Percentiles rank a stretch among this genome's conserved stretches.
These are phyloP conservation scores for Galleria mellonella DNA, from an alignment of 1,140 invertebrate genomes.

Conservation along the genomic window DNA sequence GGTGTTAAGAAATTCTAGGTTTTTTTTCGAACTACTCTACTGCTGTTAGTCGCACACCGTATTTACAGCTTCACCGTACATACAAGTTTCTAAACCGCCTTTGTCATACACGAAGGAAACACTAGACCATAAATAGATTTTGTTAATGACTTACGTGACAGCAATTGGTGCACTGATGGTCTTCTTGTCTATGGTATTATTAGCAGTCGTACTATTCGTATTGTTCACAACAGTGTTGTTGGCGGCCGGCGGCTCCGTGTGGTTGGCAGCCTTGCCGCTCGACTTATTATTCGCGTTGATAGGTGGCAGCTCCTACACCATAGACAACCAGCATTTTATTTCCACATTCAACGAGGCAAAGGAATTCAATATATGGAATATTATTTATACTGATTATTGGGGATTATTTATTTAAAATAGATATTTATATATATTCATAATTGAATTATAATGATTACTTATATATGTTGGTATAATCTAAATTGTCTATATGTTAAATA, in stretches of 20 bases:
- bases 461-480: constrained; percentile 9
- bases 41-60: no score
- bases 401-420: constrained; percentile 1
- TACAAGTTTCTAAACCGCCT: no score
- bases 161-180: constrained; percentile 60
- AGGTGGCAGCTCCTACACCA: constrained; percentile 48
- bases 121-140: no score
- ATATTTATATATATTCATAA: neutral
- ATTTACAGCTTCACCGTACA: no score
- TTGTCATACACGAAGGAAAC: no score
- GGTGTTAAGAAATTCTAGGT: no score
- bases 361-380: neutral
- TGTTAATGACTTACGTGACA: constrained; percentile 50
- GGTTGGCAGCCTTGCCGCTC: constrained; percentile 29
- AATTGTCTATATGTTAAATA: constrained; percentile 25
- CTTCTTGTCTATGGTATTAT: constrained; percentile 65
- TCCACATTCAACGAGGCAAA: neutral
- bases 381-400: neutral
- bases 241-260: constrained; percentile 24
- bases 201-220: constrained; percentile 50
- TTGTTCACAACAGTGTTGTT: constrained; percentile 36
- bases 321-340: neutral
- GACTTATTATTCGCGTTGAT: constrained; percentile 74
- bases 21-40: no score
- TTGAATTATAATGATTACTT: constrained; percentile 1